Base-by-base conservation (phyloP, 92 coral and sea anemone genomes). In the Ricordea florida region DNA sequence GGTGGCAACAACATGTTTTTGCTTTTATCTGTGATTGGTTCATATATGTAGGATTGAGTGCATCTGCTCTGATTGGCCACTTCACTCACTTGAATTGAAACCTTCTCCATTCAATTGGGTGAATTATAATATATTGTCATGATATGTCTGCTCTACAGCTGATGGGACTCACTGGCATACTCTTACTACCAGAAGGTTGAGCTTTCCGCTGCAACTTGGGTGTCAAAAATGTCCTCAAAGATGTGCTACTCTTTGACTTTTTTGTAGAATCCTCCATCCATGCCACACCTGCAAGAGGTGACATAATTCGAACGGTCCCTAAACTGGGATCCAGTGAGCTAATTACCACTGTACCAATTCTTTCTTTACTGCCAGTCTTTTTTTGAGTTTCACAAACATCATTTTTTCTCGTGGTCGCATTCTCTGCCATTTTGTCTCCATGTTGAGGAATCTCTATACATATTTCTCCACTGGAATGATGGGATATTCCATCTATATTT, bases 241-340 rank as follows among this genome's bases (percentile, higher is more conserved):
- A 66, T 31, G 44, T 30, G 21, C 73, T 15, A 22, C 73, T 66
- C 10, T 46, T 44, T 22, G 58, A 29, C n/a, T 15, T 17, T 29
- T 31, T 20, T 3, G 17, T 1, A 5, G 10, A 35, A 48, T 47
- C 20, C 25, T 36, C 25, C 34, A 61, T 67, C 75, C 75, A 50
- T 3, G 75, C 62, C 10, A 50, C 38, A 7, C 75, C 74, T 11
- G 74, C 74, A 3, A 33, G 41, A 48, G 60, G 60, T 48, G 58
- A 47, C 59, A 47, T 66, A 18, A 67, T 34, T 20, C 34, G 60
- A 49, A 48, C 61, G 23, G 74, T 34, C 14, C 61, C 74, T 48
- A 67, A 48, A 47, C 60, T 67, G 6, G 46, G 56, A 18, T 32
- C 14, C 18, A 67, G 29, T 20, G 61, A 67, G 26, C 59, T 16